phyloP scores from a whole-genome alignment of 2,888 invertebrate species.

The Plagodis dolabraria region DNA sequence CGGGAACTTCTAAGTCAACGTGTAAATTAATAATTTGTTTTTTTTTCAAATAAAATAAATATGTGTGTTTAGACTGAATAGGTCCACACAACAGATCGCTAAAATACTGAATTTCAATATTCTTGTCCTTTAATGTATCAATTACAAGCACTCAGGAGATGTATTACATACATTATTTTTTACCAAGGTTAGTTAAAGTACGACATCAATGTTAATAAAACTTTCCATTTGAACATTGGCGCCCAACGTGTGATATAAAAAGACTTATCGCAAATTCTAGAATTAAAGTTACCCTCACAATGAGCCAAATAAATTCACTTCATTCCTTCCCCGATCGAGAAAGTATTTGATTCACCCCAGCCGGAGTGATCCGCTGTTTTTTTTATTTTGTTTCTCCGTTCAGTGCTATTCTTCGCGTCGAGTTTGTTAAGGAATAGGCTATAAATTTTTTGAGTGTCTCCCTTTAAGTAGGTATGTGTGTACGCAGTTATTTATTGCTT shows the following conservation, averaged over 20 bases:
- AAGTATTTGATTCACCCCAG: conserved; percentile 74
- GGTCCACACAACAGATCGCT: no score
- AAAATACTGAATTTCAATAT: no score
- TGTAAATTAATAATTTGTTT: no score
- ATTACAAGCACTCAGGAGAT: no score
- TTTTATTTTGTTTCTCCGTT: conserved; percentile 59
- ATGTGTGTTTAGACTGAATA: no score
- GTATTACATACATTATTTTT: no score
- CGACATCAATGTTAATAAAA: background rate
- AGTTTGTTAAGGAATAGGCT: conserved; percentile 67
- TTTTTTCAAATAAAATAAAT: no score
- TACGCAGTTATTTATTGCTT: conserved; percentile 69
- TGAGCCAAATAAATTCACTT: conserved; percentile 63
- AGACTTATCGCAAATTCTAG: conserved; percentile 39
- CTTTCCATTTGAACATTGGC: conserved; percentile 32
- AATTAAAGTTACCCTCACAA: conserved; percentile 58
- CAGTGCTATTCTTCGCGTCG: conserved; percentile 49
- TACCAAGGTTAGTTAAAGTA: no score
- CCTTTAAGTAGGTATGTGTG: conserved; percentile 60
- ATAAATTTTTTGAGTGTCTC: conserved; percentile 71
- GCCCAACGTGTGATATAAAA: conserved; percentile 41
- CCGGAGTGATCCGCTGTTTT: conserved; percentile 68
- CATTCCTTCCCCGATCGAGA: conserved; percentile 50
- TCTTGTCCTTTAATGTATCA: no score
- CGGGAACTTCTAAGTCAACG: no score